Evolutionary conservation across 2,888 invertebrate genomes (phyloP), one percentile per base, ranked within the genome.

Genomic region (Azorinus chamasolen): DNA sequence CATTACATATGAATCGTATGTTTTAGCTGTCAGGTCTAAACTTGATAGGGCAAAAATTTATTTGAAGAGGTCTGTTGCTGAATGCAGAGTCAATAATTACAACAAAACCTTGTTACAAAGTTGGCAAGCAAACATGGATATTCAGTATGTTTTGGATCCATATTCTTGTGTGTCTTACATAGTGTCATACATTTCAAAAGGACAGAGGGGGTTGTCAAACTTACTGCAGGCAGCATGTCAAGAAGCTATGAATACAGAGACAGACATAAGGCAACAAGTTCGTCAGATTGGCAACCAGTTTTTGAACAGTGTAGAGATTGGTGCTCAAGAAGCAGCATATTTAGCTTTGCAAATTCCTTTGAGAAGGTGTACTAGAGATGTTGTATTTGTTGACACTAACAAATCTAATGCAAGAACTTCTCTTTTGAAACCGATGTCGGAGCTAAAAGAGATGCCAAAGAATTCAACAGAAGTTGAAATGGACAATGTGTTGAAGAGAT

Each of bases 91-190:
- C 12, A 83, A 80, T 46, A 59, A 59, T 27, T 83, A 83, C 53
- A 84, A 73, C 18, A 43, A 14, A 20, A 16, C 46, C 12, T 58
- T 84, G 12, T 20, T 80, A 14, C 45, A 65, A 32, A 48, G 39
- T 16, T 79, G 80, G 76, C n/a, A 68, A 43, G 84, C 84, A 50
- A 81, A 81, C 62, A 73, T 80, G 78, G 80, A 83, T 43, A 69
- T 83, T 12, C 79, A 83, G 27, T 82, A 50, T 58, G 46, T 82
- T 10, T 41, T 82, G 4, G 77, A 82, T 53, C 71, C 80, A 46
- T 83, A 78, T 57, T 65, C 80, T 1, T 78, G 78, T 74, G 79
- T 77, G n/a, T 68, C 77, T 25, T 83, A 79, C 51, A 83, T 83
- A 16, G 81, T 78, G 5, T 70, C 74, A 12, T 78, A 78, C 57